Conservation (phyloP, 2,797 vertebrate species). For the Euthynnus affinis region DNA sequence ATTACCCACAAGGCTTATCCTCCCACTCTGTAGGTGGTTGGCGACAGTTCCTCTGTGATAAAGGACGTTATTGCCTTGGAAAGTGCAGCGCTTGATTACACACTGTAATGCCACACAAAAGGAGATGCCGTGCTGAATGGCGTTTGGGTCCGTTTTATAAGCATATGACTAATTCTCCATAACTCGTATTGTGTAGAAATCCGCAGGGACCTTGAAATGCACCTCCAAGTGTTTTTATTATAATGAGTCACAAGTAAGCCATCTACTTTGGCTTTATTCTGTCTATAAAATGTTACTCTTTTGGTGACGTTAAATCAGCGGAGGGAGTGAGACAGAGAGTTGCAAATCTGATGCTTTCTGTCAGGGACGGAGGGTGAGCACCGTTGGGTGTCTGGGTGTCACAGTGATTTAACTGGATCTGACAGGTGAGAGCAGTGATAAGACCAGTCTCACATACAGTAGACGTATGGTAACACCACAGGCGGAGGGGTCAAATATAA, state of each 20-base stretch:
- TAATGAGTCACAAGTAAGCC: slow-evolving; percentile 69
- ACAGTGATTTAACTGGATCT: slow-evolving; percentile 16
- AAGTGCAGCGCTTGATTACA: slow-evolving; percentile 74
- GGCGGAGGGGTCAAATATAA: neutral
- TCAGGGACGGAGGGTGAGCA: slow-evolving; percentile 16
- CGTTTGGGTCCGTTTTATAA: slow-evolving; percentile 59
- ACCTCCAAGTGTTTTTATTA: slow-evolving; percentile 49
- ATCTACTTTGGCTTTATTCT: slow-evolving; percentile 47
- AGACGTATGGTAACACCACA: neutral
- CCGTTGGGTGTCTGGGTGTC: slow-evolving; percentile 12
- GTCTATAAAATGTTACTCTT: slow-evolving; percentile 54
- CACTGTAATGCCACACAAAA: slow-evolving; percentile 69
- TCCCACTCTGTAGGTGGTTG: slow-evolving; percentile 74
- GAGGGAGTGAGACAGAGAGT: slow-evolving; percentile 23
- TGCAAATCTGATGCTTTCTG: slow-evolving; percentile 26
- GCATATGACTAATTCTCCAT: slow-evolving; percentile 72
- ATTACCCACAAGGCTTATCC: slow-evolving; percentile 68
- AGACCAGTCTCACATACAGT: neutral
- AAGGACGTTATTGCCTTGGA: slow-evolving; percentile 70
- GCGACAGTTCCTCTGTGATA: slow-evolving; percentile 68
- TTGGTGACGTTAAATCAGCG: slow-evolving; percentile 34
- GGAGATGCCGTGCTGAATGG: slow-evolving; percentile 51
- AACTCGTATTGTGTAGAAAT: slow-evolving; percentile 62
- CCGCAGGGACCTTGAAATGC: slow-evolving; percentile 56
- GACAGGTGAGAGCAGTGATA: slow-evolving; percentile 42